These are phyloP conservation scores for Microdon myrmicae DNA, from an alignment of 2,888 invertebrate genomes.

Conservation along the genomic window DNA sequence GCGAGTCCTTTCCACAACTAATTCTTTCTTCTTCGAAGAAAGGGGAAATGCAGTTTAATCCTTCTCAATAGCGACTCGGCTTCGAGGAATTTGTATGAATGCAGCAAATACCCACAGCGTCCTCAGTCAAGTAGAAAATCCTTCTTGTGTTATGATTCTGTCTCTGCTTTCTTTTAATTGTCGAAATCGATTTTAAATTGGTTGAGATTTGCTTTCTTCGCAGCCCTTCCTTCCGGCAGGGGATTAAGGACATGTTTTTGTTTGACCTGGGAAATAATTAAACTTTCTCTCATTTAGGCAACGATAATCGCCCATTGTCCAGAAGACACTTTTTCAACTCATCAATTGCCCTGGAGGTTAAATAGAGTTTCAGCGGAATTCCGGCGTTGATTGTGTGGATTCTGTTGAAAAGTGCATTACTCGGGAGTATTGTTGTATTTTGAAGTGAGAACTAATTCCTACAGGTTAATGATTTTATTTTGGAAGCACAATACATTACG, in stretches of 20 bases:
- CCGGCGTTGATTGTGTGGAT: no score
- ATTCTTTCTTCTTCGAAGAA: neutral
- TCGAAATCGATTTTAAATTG: slow-evolving; percentile 38
- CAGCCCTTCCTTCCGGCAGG: neutral
- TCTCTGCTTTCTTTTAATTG: slow-evolving; percentile 7
- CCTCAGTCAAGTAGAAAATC: slow-evolving; percentile 34
- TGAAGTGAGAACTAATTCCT: no score
- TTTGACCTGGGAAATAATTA: slow-evolving; percentile 7
- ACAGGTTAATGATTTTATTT: no score
- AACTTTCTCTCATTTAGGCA: slow-evolving; percentile 18
- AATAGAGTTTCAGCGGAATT: no score
- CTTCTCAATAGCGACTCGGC: no score
- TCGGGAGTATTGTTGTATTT: no score
- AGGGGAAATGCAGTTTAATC: slow-evolving; percentile 30
- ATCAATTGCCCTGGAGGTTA: no score
- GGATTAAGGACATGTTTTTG: slow-evolving; percentile 13
- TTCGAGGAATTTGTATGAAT: slow-evolving; percentile 40
- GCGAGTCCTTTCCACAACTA: neutral
- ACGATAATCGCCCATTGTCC: slow-evolving; percentile 18
- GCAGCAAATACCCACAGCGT: no score
- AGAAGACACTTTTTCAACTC: slow-evolving; percentile 10
- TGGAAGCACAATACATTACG: no score
- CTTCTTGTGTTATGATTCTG: slow-evolving; percentile 6
- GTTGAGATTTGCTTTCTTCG: neutral
- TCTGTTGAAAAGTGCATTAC: no score